Percentiles rank a stretch among this genome's conserved stretches.
Evolutionary conservation across 2,888 invertebrate genomes (phyloP).

Genomic region (Brachyptera risi): DNA sequence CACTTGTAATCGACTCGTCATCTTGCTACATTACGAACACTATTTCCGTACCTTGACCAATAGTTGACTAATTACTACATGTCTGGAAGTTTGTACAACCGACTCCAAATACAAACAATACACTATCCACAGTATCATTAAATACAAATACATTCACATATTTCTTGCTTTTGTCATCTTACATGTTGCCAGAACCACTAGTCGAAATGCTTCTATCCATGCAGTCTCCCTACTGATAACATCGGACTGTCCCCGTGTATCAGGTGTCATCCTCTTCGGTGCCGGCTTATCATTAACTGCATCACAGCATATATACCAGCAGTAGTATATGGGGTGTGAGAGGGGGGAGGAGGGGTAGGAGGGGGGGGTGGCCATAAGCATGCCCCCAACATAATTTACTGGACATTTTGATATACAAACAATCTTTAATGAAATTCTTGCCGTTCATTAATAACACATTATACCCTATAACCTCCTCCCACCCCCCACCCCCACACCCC

Average conservation of each 20-base stretch:
- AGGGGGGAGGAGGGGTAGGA: background rate
- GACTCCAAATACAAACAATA: too few relatives aligned
- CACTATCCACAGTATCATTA: too few relatives aligned
- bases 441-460: slow-evolving; percentile 64
- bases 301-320: too few relatives aligned
- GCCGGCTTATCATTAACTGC: slow-evolving; percentile 33
- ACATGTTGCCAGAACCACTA: too few relatives aligned
- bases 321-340: background rate
- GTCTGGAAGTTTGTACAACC: too few relatives aligned
- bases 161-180: too few relatives aligned
- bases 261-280: slow-evolving; percentile 27
- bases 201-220: too few relatives aligned
- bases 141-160: background rate
- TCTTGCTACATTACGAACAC: too few relatives aligned
- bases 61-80: too few relatives aligned
- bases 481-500: slow-evolving; percentile 26
- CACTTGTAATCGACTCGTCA: too few relatives aligned
- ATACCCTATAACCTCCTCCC: slow-evolving; percentile 37
- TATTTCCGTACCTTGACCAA: too few relatives aligned
- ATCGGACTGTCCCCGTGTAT: slow-evolving; percentile 6
- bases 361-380: slow-evolving; percentile 24
- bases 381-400: slow-evolving; percentile 51
- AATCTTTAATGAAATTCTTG: slow-evolving; percentile 64
- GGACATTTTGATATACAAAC: slow-evolving; percentile 59
- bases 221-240: background rate